Evolutionary conservation across 1,140 invertebrate genomes (phyloP).

Genomic region (Uloborus diversus): DNA sequence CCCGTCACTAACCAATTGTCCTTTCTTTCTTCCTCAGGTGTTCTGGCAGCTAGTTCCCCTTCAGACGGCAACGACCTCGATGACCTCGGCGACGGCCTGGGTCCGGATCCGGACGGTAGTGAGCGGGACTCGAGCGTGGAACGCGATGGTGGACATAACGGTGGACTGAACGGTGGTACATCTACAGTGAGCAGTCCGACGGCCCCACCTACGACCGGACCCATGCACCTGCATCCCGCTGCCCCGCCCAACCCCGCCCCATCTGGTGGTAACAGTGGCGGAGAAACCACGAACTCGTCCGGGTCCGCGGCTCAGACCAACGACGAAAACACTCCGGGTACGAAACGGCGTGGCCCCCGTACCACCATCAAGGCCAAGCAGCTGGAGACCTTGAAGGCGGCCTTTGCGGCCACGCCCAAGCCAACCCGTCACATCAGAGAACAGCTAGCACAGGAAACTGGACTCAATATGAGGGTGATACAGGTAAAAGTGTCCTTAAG

Average conservation of each 20-base stretch:
- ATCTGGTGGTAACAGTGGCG: slow-evolving; percentile 12
- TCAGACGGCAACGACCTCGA: slow-evolving; percentile 50
- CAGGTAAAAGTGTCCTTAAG: slow-evolving; percentile 81
- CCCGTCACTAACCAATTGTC: background rate
- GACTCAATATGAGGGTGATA: slow-evolving; percentile 98
- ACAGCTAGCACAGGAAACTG: slow-evolving; percentile 98
- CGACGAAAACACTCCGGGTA: slow-evolving; percentile 81
- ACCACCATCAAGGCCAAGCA: slow-evolving; percentile 99
- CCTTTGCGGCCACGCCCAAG: slow-evolving; percentile 98
- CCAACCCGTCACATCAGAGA: slow-evolving; percentile 98
- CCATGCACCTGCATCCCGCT: background rate
- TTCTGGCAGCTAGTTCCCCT: slow-evolving; percentile 44
- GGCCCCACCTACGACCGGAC: background rate
- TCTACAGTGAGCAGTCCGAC: slow-evolving; percentile 21
- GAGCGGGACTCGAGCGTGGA: slow-evolving; percentile 55
- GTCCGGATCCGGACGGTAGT: slow-evolving; percentile 20
- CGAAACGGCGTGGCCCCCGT: slow-evolving; percentile 92
- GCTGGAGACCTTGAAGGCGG: slow-evolving; percentile 94
- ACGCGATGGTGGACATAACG: slow-evolving; percentile 20
- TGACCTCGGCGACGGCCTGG: slow-evolving; percentile 45
- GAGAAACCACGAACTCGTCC: slow-evolving; percentile 20
- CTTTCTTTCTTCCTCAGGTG: slow-evolving; percentile 20
- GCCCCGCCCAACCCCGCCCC: background rate
- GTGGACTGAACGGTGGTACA: slow-evolving; percentile 25
- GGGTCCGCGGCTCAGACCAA: slow-evolving; percentile 71